Conservation (phyloP, 1,140 invertebrate species). For the Wasmannia auropunctata region DNA sequence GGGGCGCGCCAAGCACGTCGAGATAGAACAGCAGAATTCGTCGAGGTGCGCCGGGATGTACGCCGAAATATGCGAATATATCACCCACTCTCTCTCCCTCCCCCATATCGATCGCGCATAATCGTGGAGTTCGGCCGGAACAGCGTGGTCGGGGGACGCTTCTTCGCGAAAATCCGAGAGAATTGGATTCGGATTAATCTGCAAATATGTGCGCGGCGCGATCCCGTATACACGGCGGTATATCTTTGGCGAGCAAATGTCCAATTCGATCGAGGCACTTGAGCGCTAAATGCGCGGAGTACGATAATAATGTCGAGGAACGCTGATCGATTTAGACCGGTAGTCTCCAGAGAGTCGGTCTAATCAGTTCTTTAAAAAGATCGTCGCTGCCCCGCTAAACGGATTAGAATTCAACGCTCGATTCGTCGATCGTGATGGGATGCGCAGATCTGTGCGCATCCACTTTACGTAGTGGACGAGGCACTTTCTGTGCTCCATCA, state of each 20-base stretch:
- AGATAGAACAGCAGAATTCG: slow-evolving; percentile 48
- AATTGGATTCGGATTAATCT: slow-evolving; percentile 11
- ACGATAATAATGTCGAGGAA: neutral
- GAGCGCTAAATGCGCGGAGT: neutral
- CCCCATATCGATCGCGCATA: slow-evolving; percentile 20
- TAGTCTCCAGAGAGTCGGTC: neutral
- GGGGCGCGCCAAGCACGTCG: slow-evolving; percentile 42
- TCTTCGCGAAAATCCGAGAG: slow-evolving; percentile 14
- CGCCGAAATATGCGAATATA: slow-evolving; percentile 55
- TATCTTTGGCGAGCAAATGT: neutral
- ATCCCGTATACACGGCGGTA: neutral
- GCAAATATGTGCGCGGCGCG: slow-evolving; percentile 3
- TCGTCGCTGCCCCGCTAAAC: neutral
- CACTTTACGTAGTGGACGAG: neutral
- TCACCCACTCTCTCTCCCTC: neutral
- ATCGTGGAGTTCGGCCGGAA: slow-evolving; percentile 24
- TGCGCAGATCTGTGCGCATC: neutral
- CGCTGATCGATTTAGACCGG: neutral
- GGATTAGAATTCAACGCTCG: neutral
- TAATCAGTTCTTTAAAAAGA: neutral
- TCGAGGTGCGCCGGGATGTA: slow-evolving; percentile 51
- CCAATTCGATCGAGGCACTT: neutral
- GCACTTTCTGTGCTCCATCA: neutral
- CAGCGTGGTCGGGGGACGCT: neutral
- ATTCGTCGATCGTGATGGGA: neutral